These are phyloP conservation scores for Hyalella azteca DNA, from an alignment of 2,888 invertebrate species.

Conservation along the genomic window DNA sequence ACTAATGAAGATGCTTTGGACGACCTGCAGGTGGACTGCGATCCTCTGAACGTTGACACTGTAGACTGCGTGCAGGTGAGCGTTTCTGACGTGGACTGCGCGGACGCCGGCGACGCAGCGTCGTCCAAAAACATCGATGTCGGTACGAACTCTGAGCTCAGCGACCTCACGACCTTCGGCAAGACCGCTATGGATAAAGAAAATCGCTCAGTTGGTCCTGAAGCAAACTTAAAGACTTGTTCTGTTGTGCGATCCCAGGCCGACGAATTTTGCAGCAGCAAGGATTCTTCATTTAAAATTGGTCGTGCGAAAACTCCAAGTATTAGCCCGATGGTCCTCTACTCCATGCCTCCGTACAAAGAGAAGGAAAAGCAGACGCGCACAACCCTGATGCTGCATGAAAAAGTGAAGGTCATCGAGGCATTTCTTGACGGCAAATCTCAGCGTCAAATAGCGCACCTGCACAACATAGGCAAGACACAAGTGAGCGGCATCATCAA, in stretches of 20 bases:
- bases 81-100: constrained; percentile 20
- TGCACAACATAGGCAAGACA: constrained; percentile 55
- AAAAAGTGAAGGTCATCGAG: constrained; percentile 57
- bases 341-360: constrained; percentile 50
- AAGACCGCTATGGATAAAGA: background rate
- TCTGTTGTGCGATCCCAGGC: background rate
- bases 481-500: constrained; percentile 57
- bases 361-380: constrained; percentile 52
- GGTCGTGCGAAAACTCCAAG: constrained; percentile 42
- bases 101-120: background rate
- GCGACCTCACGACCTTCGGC: constrained; percentile 10
- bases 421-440: constrained; percentile 55
- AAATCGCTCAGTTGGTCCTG: background rate
- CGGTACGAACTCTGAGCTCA: background rate
- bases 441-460: constrained; percentile 55
- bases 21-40: constrained; percentile 14
- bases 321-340: constrained; percentile 49
- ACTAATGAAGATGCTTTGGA: background rate
- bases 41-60: constrained; percentile 22
- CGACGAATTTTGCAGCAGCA: constrained; percentile 3
- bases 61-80: constrained; percentile 15
- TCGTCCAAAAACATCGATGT: constrained; percentile 14
- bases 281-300: constrained; percentile 32
- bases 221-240: background rate
- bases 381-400: constrained; percentile 51